These are phyloP conservation scores for Turnix velox DNA, from an alignment of 2,113 vertebrate species.

Conservation along the genomic window DNA sequence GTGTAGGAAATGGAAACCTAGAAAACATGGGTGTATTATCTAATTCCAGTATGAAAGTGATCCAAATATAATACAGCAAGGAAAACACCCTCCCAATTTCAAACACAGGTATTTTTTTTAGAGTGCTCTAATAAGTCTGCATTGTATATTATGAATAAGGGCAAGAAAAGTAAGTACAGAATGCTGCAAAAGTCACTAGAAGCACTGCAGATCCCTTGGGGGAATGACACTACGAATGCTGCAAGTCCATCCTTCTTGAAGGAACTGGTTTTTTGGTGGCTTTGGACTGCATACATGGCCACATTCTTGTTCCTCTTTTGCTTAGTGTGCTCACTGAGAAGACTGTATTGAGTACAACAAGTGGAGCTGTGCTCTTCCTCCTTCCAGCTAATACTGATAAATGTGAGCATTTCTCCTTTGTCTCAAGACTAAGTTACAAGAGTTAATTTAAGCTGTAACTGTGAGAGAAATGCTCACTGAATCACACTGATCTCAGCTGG, in stretches of 20 bases:
- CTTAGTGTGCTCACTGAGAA: background rate
- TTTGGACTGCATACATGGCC: background rate
- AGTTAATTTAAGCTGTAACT: background rate
- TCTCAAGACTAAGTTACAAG: background rate
- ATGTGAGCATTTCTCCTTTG: background rate
- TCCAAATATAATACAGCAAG: background rate
- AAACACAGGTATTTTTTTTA: background rate
- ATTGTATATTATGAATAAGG: background rate
- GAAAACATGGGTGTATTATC: background rate
- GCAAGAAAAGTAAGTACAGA: background rate
- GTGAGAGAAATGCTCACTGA: background rate
- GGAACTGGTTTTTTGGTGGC: background rate
- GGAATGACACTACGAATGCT: too few species aligned
- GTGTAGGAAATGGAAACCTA: background rate
- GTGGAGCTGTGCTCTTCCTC: background rate
- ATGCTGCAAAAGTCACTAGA: background rate
- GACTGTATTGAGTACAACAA: background rate
- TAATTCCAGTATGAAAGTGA: background rate
- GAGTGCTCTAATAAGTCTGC: background rate
- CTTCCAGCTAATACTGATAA: background rate
- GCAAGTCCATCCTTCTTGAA: too few species aligned
- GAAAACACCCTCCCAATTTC: background rate
- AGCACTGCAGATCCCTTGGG: background rate
- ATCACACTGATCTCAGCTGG: slow-evolving; percentile 6
- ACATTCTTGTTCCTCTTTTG: background rate